These are phyloP conservation scores for Agriopis leucophaearia DNA, from an alignment of 2,888 invertebrate species.

Conservation along the genomic window DNA sequence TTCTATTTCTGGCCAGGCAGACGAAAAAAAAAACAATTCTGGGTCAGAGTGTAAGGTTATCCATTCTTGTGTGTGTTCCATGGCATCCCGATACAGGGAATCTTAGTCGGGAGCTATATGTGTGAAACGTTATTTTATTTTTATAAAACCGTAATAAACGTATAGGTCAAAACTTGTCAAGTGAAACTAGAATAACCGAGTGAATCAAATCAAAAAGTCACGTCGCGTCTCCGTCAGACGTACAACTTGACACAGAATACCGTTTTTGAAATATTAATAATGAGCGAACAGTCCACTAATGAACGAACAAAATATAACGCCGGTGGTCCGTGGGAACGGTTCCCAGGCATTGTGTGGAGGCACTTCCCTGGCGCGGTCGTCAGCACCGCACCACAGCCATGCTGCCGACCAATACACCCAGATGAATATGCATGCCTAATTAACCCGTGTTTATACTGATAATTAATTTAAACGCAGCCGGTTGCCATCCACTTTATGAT, in stretches of 20 bases:
- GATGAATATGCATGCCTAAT: constrained; percentile 75
- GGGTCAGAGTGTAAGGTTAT: too few relatives aligned
- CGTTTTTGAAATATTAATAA: constrained; percentile 83
- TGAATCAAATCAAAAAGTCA: constrained; percentile 33
- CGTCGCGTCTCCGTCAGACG: constrained; percentile 43
- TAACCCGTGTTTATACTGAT: constrained; percentile 76
- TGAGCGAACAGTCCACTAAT: constrained; percentile 73
- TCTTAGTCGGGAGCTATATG: too few relatives aligned
- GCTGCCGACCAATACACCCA: constrained; percentile 51
- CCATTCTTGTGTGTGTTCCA: too few relatives aligned
- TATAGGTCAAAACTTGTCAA: constrained; percentile 8
- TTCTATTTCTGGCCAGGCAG: too few relatives aligned
- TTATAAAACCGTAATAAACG: neutral
- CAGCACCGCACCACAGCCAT: constrained; percentile 26
- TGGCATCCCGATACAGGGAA: too few relatives aligned
- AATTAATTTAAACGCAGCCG: constrained; percentile 73
- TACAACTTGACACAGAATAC: constrained; percentile 67
- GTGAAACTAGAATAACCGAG: constrained; percentile 22
- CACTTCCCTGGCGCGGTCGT: constrained; percentile 57
- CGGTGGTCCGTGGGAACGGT: constrained; percentile 66
- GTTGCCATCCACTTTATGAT: constrained; percentile 52
- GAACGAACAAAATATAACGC: constrained; percentile 66
- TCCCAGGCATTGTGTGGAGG: constrained; percentile 63
- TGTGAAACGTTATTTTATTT: too few relatives aligned
- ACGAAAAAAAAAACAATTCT: too few relatives aligned